phyloP scores from a whole-genome alignment of 2,113 vertebrate species.

The Actenoides hombroni region DNA sequence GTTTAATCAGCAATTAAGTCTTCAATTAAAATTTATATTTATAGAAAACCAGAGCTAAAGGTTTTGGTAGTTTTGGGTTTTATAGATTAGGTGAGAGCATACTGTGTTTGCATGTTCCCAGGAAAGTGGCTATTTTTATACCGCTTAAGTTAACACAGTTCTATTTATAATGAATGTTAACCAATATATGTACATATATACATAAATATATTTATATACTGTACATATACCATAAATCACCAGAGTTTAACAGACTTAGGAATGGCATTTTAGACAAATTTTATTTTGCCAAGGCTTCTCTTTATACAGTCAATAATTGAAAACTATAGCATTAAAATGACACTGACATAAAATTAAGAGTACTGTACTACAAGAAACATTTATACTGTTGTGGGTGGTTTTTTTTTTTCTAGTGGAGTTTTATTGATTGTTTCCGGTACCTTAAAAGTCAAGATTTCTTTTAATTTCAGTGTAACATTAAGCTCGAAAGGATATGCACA shows the following conservation, averaged over 20 bases:
- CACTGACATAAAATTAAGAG: not conserved
- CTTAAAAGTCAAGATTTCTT: not conserved
- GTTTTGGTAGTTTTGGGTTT: conserved; percentile 61
- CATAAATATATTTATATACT: conserved; percentile 76
- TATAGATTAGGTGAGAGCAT: conserved; percentile 51
- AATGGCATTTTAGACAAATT: conserved; percentile 44
- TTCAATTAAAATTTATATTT: conserved; percentile 72
- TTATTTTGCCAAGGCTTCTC: conserved; percentile 18
- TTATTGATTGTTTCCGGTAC: not conserved
- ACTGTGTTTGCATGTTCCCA: conserved; percentile 71
- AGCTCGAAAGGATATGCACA: not conserved
- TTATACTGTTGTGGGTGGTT: not conserved
- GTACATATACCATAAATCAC: conserved; percentile 59
- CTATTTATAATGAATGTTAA: conserved; percentile 75
- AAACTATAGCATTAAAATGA: conserved; percentile 29
- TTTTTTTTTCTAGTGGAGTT: not conserved
- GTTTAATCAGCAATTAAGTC: conserved; percentile 54
- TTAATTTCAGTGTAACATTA: not conserved
- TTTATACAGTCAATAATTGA: conserved; percentile 60
- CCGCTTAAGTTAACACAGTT: conserved; percentile 66
- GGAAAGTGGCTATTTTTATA: conserved; percentile 79
- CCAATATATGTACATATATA: conserved; percentile 69
- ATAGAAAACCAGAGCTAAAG: conserved; percentile 56
- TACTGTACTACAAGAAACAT: conserved; percentile 1
- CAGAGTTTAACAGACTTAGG: conserved; percentile 34